Evolutionary conservation across 2,888 invertebrate species (phyloP).

Genomic region (Protophormia terraenovae): DNA sequence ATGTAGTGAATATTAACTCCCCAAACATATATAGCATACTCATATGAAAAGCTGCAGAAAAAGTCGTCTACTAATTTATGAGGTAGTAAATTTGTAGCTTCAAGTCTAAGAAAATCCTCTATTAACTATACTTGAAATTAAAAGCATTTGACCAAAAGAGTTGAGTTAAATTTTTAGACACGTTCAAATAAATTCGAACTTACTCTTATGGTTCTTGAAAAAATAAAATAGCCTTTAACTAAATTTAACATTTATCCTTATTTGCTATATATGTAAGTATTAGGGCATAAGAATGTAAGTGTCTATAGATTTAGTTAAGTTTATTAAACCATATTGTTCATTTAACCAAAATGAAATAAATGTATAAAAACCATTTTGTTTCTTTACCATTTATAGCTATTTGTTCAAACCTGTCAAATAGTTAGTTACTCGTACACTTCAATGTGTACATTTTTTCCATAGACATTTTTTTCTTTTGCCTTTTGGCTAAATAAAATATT

Average conservation of each 20-base stretch:
- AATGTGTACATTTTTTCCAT: neutral
- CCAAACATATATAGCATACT: neutral
- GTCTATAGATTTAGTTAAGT: constrained; percentile 25
- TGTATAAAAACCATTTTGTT: neutral
- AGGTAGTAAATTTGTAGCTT: constrained; percentile 47
- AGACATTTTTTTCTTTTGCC: constrained; percentile 55
- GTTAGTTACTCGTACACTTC: neutral
- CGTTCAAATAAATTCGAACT: constrained; percentile 1
- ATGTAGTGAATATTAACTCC: neutral
- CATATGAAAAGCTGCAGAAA: neutral
- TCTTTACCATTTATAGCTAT: constrained; percentile 16
- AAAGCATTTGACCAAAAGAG: constrained; percentile 20
- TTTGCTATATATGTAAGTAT: constrained; percentile 4
- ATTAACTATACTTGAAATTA: constrained; percentile 35
- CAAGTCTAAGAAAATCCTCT: constrained; percentile 34
- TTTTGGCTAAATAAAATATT: constrained; percentile 59
- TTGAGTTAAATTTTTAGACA: constrained; percentile 9
- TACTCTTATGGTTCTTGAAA: no score
- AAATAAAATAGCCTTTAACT: constrained; percentile 2
- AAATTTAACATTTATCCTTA: constrained; percentile 38
- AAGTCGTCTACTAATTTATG: constrained; percentile 56
- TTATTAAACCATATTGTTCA: constrained; percentile 57
- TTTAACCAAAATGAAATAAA: neutral
- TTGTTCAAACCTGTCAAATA: constrained; percentile 52
- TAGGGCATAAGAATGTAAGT: neutral